phyloP scores from a whole-genome alignment of 1,140 invertebrate genomes.

The Brachionus rotundiformis region DNA sequence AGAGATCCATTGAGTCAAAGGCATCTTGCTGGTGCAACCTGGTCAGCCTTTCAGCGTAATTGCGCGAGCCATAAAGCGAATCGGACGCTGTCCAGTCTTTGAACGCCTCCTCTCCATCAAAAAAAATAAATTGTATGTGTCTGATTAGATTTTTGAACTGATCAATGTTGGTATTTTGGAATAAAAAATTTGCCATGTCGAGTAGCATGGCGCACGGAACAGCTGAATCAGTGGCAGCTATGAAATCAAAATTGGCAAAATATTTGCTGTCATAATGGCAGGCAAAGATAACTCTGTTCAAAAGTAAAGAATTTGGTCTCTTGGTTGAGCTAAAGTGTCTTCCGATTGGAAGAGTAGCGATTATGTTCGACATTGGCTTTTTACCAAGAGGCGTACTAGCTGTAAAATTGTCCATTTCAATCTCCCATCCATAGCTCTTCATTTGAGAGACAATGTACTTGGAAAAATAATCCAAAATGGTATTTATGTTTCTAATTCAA shows the following conservation, averaged over 20 bases:
- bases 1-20: constrained; percentile 73
- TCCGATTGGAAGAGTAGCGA: constrained; percentile 43
- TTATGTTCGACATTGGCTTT: constrained; percentile 40
- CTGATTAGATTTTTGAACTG: background rate
- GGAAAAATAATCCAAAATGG: background rate
- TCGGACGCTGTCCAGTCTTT: constrained; percentile 80
- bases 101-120: constrained; percentile 98
- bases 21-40: constrained; percentile 53
- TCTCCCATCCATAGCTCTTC: constrained; percentile 35
- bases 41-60: constrained; percentile 78
- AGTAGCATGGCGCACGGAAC: constrained; percentile 95
- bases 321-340: background rate
- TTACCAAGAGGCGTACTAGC: constrained; percentile 10
- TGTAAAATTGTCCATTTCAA: constrained; percentile 31
- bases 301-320: background rate
- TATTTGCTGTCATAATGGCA: constrained; percentile 96
- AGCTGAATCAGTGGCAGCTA: constrained; percentile 93
- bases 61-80: constrained; percentile 89
- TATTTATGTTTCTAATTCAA: background rate
- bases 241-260: constrained; percentile 73
- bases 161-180: constrained; percentile 66
- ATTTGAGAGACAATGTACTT: constrained; percentile 34
- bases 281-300: constrained; percentile 67
- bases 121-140: constrained; percentile 84
- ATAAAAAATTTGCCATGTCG: constrained; percentile 78